Evolutionary conservation across 2,888 invertebrate species (phyloP), one percentile per base, ranked within the genome.

Genomic region (Plagiodera versicolora): DNA sequence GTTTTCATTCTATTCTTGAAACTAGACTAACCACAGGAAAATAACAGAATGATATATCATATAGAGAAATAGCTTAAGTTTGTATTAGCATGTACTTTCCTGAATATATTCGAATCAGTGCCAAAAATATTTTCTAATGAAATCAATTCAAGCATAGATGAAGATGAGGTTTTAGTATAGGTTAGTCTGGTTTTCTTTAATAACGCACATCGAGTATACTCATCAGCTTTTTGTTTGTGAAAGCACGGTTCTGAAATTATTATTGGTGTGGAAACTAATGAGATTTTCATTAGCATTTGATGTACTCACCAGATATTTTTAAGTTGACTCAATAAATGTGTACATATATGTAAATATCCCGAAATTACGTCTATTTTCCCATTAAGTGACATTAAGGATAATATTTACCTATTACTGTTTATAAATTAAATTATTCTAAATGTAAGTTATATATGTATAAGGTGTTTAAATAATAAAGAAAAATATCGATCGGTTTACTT

Each of bases 301-400:
- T 39, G 39, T 20, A 53, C 44, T 44, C 53, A 53, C 20, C 16
- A 53, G 39, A 46, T 57, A 58, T 63, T 55, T 24, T 58, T 46
- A 58, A 28, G 51, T 55, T 55, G 32, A 60, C 58, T 67, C 55
- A 65, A 64, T 64, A 62, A 63, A 68, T 66, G 64, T 71, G 72
- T 72, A 72, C 64, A 71, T 73, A 72, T 61, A 64, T 73, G 73
- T 72, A 73, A 66, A 73, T 69, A 63, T 66, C 66, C 67, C 66
- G 60, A 71, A 67, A 68, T 67, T 70, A 67, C 67, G 67, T 70
- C 69, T 71, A 71, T 70, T 71, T 72, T 71, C 70, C 69, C 68
- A 70, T 65, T 65, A 65, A 61, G 58, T 67, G 61, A 67, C 61
- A 59, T 60, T 56, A 60, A 63, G 65, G 60, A 54, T 65, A 63